Evolutionary conservation across 2,797 vertebrate species (phyloP), one percentile per base, ranked within the genome.

Genomic region (Oreochromis grahami): DNA sequence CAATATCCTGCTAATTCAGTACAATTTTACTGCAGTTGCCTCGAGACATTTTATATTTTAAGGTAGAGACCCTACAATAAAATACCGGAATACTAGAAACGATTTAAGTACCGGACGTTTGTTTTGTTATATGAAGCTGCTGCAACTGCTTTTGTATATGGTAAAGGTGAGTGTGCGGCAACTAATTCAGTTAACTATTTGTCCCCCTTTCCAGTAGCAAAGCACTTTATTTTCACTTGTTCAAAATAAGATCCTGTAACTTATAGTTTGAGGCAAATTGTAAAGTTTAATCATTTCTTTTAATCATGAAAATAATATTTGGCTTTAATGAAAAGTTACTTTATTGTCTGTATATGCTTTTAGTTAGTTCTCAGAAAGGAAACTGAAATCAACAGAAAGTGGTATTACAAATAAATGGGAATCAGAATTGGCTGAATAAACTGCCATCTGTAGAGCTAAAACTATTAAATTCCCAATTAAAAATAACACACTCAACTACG

Each of bases 401-500:
- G 5, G 38, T 43, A 2, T 43, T 68, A 24, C 7, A 24, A 43
- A 68, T 21, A 38, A 38, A 65, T 38, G 60, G 34, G 34, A 63
- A 63, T 63, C 32, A 36, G 3, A 38, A 14, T 21, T 38, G 34
- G 60, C 19, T 34, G 13, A 65, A 21, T 24, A 24, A 68, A 43
- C 7, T 41, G 13, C 63, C 12, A 68, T 68, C 36, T 68, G 19
- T 38, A 43, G 41, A 11, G 45, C 12, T 26, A 17, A 45, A 70
- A 43, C 21, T 45, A 26, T 43, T 70, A 51, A n/a, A 51, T 50
- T 52, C 36, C 14, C 17, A 32, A 80, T 17, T 43, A 14, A 45
- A 76, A 77, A 34, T 1, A 38, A 77, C 41, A 87, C 41, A 87
- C 5, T 36, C 15, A 34, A 19, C 3, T 17, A 48, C 32, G 84